Evolutionary conservation across 2,113 vertebrate species (phyloP), one percentile per base, ranked within the genome.

Genomic region (Pterocles orientalis): DNA sequence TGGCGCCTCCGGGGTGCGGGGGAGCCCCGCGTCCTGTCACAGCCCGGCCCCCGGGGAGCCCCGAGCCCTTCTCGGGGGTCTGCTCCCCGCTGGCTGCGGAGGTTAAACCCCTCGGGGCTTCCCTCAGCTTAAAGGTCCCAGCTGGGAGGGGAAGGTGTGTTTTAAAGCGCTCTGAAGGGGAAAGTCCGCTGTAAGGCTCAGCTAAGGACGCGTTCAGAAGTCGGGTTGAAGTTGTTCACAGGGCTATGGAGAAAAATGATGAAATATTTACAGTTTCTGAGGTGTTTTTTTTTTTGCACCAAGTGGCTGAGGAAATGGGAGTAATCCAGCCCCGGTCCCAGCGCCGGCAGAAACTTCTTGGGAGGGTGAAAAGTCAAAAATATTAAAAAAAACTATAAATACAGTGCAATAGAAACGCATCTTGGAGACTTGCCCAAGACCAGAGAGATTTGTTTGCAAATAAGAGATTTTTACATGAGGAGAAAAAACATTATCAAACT

Each of bases 151-250:
- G 14, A 45, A 56, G 65, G 60, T 14, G 87, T 14, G 0, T 48
- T 53, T 43, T 6, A 28, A 79, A 28, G 1, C 51, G 0, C 17
- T 9, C 0, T 0, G 1, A 6, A 25, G 56, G 66, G 33, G 18
- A 64, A 14, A 21, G 53, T 18, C 0, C 34, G 0, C 36, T 12
- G 0, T 18, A 2, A 17, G 14, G 41, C 11, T 3, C 15, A 2
- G n/a, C 48, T 1, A 0, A 9, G 29, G 50, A 12, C 12, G 29
- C 45, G 20, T 13, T 34, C 6, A 3, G 58, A 16, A 58, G 73
- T 5, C 17, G 41, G 10, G 45, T 0, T 43, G 0, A 3, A 45
- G 53, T 71, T 76, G n/a, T 47, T 33, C 12, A 3, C n/a, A 1
- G 39, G 39, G 19, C 14, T 34, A 2, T 25, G 10, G 54, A 24